phyloP scores from a whole-genome alignment of 1,140 invertebrate species.

The Drosophila sechellia region DNA sequence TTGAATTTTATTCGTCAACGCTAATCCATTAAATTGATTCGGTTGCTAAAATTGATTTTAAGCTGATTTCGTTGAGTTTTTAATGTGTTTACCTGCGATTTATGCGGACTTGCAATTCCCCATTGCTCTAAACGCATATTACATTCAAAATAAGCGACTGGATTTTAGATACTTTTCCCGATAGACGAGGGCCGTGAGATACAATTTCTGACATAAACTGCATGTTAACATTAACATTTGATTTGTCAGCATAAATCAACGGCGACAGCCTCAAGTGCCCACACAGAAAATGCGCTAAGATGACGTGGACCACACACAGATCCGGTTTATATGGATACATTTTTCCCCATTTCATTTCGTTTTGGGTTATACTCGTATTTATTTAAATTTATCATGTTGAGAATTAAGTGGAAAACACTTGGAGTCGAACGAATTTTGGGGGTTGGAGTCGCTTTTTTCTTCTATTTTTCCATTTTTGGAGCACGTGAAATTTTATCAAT shows the following conservation, averaged over 20 bases:
- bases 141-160: constrained; percentile 17
- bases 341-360: constrained; percentile 19
- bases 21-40: constrained; percentile 81
- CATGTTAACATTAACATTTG: constrained; percentile 69
- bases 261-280: constrained; percentile 64
- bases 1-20: constrained; percentile 59
- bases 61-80: constrained; percentile 67
- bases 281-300: constrained; percentile 44
- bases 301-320: constrained; percentile 65
- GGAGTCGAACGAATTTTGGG: constrained; percentile 12
- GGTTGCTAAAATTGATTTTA: constrained; percentile 75
- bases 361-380: constrained; percentile 51
- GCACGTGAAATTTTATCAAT: constrained; percentile 66
- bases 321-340: constrained; percentile 35
- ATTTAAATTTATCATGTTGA: constrained; percentile 75
- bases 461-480: constrained; percentile 8
- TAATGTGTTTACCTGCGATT: constrained; percentile 60
- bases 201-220: constrained; percentile 57
- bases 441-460: constrained; percentile 13
- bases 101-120: constrained; percentile 54
- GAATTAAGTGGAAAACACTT: constrained; percentile 81
- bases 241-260: constrained; percentile 79
- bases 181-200: constrained; percentile 26
- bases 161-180: not conserved
- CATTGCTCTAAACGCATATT: not conserved